These are phyloP conservation scores for Euwallacea similis DNA, from an alignment of 1,140 invertebrate species.

Conservation along the genomic window DNA sequence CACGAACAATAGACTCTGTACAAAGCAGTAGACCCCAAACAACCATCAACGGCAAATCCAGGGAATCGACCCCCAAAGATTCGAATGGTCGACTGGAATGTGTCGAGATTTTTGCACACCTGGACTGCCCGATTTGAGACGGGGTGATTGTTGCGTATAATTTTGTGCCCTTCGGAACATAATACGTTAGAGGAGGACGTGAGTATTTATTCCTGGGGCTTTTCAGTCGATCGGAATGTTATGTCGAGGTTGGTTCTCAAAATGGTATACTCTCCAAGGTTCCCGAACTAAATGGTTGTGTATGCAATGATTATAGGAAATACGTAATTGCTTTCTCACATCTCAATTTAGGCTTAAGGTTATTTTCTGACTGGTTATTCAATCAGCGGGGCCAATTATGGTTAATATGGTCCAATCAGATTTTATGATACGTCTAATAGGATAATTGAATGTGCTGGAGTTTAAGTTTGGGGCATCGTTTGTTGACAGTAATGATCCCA, in stretches of 20 bases:
- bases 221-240: neutral
- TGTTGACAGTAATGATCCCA: too few species aligned
- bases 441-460: conserved; percentile 12
- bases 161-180: conserved; percentile 27
- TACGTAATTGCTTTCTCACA: conserved; percentile 9
- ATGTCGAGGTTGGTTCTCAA: too few species aligned
- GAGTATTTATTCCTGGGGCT: conserved; percentile 15
- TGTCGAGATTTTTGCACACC: conserved; percentile 41
- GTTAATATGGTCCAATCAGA: conserved; percentile 20
- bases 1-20: conserved; percentile 34
- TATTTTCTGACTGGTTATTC: conserved; percentile 12
- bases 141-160: conserved; percentile 40
- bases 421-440: conserved; percentile 24
- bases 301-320: too few species aligned
- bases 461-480: too few species aligned
- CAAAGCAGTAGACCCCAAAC: conserved; percentile 18
- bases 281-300: too few species aligned
- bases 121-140: conserved; percentile 32
- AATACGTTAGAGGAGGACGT: conserved; percentile 21
- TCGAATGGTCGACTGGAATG: conserved; percentile 25
- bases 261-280: too few species aligned
- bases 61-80: neutral
- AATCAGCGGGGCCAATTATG: conserved; percentile 11
- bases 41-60: neutral
- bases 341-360: conserved; percentile 8